Conservation (phyloP, 2,113 vertebrate species). For the Psittacara wagleri region DNA sequence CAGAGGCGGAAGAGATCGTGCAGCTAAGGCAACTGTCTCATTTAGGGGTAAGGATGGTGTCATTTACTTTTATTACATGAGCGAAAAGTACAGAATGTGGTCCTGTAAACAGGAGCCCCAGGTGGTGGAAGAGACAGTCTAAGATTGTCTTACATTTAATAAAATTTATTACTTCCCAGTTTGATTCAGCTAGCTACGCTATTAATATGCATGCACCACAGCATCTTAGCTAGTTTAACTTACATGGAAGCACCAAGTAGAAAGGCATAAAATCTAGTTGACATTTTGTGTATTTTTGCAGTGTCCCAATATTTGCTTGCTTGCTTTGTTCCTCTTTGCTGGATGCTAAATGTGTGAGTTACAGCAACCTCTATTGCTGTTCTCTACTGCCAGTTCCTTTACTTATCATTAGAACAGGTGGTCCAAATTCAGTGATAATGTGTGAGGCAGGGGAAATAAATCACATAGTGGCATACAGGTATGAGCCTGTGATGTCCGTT, state of each 20-base stretch:
- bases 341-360: background rate
- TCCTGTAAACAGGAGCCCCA: slow-evolving; percentile 18
- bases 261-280: background rate
- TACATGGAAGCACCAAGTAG: background rate
- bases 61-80: background rate
- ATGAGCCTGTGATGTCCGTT: background rate
- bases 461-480: background rate
- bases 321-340: background rate
- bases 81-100: background rate
- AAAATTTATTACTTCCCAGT: background rate
- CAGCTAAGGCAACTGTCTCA: background rate
- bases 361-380: background rate
- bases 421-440: background rate
- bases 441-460: background rate
- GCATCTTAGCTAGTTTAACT: background rate
- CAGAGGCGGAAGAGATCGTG: background rate
- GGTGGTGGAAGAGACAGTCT: background rate
- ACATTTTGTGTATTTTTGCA: background rate
- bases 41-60: background rate
- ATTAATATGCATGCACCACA: background rate
- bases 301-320: background rate
- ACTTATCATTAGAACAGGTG: background rate
- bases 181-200: background rate
- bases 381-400: background rate
- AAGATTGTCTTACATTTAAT: background rate